Base-by-base conservation (phyloP, 30 jellyfish, hydroid and myxozoan species). In the Sanderia malayensis region DNA sequence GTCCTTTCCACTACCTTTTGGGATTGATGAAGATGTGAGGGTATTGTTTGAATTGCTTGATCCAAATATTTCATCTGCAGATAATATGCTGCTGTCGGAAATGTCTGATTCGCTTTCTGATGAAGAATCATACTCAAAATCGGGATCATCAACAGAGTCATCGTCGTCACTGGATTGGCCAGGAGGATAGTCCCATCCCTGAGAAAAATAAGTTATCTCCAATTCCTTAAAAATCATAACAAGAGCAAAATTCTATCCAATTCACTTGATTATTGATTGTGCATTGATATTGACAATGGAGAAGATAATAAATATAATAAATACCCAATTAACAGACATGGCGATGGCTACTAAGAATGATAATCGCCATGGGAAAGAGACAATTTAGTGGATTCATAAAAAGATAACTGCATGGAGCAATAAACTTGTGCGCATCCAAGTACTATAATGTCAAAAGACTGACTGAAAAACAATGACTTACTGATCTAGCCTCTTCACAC, bases 151-250 rank as follows among this genome's bases (percentile, higher is more conserved):
- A 37, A 37, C 52, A 37, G 6, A 37, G 52, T 37, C 52, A 37
- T 37, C 52, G 13, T 37, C 52, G 6, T 37, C 52, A 37, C 52
- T 37, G 52, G 52, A 37, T 4, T 37, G 52, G 52, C 52, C 52
- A 37, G 52, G 52, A 37, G 52, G 52, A 37, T 37, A 37, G 52
- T 37, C 52, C 52, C 52, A 37, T 37, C 52, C 52, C 52, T 37
- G 52, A 37, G 52, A 37, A 37, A n/a, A 37, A 4, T 37, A 37
- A 37, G 13, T 37, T 37, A 37, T 37, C 52, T 37, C 52, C 52
- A 37, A 4, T 37, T 4, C 52, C 13, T 37, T 37, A 37, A 37
- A 37, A 37, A 37, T 6, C 52, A 37, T 4, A 37, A 37, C 52
- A 4, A 37, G 52, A 37, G 52, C 52, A 37, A 6, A 37, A 37